Percentiles rank a stretch among this genome's conserved stretches.
These are phyloP conservation scores for Pica pica DNA, from an alignment of 2,113 vertebrate species.

Conservation along the genomic window DNA sequence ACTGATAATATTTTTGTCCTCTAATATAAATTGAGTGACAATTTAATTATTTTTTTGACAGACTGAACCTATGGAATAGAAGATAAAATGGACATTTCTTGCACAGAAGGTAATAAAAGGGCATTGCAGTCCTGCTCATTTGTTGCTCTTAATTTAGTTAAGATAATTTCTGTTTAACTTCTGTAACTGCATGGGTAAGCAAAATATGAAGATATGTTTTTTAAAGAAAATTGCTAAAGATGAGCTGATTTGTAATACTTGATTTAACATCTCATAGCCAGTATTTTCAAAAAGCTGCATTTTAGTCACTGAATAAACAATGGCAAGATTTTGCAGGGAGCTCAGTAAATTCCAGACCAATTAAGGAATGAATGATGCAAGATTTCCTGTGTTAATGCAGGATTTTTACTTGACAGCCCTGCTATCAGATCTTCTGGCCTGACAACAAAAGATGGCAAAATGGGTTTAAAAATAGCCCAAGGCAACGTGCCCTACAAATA, in stretches of 20 bases:
- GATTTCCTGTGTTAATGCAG: not conserved
- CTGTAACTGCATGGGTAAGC: not conserved
- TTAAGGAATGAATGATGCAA: not conserved
- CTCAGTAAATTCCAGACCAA: not conserved
- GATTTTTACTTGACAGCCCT: not conserved
- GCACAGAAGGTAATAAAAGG: conserved; percentile 63
- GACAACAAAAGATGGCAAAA: not conserved
- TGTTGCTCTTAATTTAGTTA: not conserved
- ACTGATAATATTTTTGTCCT: not conserved
- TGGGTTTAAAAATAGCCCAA: not conserved
- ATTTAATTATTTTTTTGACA: conserved; percentile 44
- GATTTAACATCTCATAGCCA: not conserved
- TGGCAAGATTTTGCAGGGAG: not conserved
- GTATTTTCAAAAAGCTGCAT: not conserved
- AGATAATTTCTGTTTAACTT: not conserved
- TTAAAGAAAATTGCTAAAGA: not conserved
- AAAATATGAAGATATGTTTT: not conserved
- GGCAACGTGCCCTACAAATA: not conserved
- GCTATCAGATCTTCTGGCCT: not conserved
- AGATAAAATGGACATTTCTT: conserved; percentile 11
- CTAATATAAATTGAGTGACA: not conserved
- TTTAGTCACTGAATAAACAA: not conserved
- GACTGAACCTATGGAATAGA: conserved; percentile 76
- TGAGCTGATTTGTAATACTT: not conserved
- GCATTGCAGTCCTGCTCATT: not conserved